phyloP scores from a whole-genome alignment of 2,888 invertebrate genomes.

The Malacosoma neustria region DNA sequence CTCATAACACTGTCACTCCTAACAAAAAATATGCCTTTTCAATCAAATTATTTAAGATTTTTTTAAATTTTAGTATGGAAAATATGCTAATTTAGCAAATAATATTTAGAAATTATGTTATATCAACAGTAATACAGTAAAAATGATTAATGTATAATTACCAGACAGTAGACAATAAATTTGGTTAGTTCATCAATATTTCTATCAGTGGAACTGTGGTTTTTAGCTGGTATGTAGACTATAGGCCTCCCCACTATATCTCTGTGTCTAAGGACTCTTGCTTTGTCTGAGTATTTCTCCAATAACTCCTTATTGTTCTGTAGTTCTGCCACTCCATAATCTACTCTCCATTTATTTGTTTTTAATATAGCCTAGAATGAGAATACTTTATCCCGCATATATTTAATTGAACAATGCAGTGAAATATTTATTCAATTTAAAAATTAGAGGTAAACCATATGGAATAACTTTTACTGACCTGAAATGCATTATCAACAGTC shows the following conservation, averaged over 20 bases:
- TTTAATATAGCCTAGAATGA: slow-evolving; percentile 80
- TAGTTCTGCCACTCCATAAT: slow-evolving; percentile 80
- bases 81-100: no score
- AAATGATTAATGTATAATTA: slow-evolving; percentile 58
- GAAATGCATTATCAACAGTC: slow-evolving; percentile 82
- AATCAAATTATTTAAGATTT: no score
- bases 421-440: no score
- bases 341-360: slow-evolving; percentile 86
- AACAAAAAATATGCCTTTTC: no score
- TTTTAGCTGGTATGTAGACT: slow-evolving; percentile 85
- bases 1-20: no score
- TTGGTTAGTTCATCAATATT: slow-evolving; percentile 85
- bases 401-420: no score
- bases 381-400: no score
- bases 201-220: slow-evolving; percentile 81
- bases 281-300: slow-evolving; percentile 78
- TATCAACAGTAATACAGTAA: no score
- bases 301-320: slow-evolving; percentile 66
- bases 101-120: no score
- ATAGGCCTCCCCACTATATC: slow-evolving; percentile 84
- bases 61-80: no score
- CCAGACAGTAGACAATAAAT: slow-evolving; percentile 85
- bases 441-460: not conserved
- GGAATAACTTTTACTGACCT: slow-evolving; percentile 59
- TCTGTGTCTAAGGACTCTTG: slow-evolving; percentile 80